A percentile compares a stretch with the other conserved stretches of the same genome.
Evolutionary conservation across 2,113 vertebrate species (phyloP).

Genomic region (Macrotus californicus): DNA sequence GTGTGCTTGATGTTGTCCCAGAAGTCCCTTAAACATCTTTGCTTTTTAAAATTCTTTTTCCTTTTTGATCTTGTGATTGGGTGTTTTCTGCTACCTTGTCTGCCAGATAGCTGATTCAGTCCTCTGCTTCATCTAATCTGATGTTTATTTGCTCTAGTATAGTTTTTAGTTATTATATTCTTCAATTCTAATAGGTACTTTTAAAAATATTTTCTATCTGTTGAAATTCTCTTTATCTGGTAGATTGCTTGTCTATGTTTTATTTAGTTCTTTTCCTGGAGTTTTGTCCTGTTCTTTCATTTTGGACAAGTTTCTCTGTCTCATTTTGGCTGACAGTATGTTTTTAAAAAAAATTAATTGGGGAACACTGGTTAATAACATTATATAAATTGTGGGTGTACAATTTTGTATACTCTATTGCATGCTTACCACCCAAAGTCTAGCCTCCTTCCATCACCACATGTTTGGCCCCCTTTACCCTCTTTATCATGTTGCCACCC

Average conservation of each 20-base stretch:
- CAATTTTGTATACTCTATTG: neutral
- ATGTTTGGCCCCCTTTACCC: neutral
- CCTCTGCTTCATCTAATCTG: neutral
- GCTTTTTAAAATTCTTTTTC: neutral
- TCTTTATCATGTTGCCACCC: neutral
- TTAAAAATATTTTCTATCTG: neutral
- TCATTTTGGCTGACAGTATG: neutral
- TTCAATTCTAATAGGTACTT: neutral
- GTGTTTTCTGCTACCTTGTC: neutral
- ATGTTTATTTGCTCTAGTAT: neutral
- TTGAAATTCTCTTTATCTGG: neutral
- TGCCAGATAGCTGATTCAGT: neutral
- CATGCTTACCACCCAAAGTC: neutral
- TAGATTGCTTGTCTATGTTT: neutral
- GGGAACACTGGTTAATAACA: neutral
- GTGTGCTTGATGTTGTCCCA: neutral
- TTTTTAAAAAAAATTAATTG: neutral
- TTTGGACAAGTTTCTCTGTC: neutral
- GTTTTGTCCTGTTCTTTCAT: neutral
- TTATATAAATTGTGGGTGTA: neutral
- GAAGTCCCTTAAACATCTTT: neutral
- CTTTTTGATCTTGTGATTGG: neutral
- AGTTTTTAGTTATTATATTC: neutral
- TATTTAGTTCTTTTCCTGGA: neutral
- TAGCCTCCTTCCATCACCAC: neutral